phyloP scores from a whole-genome alignment of 1,140 invertebrate genomes.

The Drosophila pachea region DNA sequence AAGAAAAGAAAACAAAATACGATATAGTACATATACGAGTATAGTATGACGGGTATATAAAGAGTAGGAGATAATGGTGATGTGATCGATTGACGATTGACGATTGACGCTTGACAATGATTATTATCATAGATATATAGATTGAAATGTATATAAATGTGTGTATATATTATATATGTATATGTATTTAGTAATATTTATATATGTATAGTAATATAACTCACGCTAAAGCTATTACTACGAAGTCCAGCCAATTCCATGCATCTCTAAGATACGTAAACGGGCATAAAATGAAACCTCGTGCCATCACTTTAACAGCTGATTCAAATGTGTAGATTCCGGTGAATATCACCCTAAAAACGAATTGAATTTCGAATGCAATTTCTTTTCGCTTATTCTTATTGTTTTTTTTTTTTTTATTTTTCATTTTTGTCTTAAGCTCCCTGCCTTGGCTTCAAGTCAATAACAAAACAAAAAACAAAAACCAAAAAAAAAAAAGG shows the following conservation, averaged over 20 bases:
- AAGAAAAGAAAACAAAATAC: neutral
- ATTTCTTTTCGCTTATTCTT: slow-evolving; percentile 68
- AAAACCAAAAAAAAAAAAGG: neutral
- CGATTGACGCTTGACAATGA: slow-evolving; percentile 1
- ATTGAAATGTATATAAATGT: slow-evolving; percentile 14
- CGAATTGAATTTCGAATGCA: slow-evolving; percentile 79
- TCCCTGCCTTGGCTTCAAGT: slow-evolving; percentile 17
- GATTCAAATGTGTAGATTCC: slow-evolving; percentile 99
- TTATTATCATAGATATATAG: slow-evolving; percentile 25
- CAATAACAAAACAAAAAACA: neutral
- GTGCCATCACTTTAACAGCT: slow-evolving; percentile 98
- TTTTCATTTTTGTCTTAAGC: slow-evolving; percentile 9
- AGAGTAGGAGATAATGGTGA: neutral
- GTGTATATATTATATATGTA: neutral
- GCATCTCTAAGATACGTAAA: slow-evolving; percentile 99
- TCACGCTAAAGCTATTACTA: slow-evolving; percentile 99
- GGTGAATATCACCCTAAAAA: slow-evolving; percentile 97
- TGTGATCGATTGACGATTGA: slow-evolving; percentile 3
- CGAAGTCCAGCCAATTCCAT: slow-evolving; percentile 99
- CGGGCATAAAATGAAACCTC: slow-evolving; percentile 98
- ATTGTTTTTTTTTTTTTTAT: slow-evolving; percentile 34
- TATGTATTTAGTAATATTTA: neutral
- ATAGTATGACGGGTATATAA: neutral
- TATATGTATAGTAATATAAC: slow-evolving; percentile 81
- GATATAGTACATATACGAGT: slow-evolving; percentile 10